These are phyloP conservation scores for Gymnogyps californianus DNA, from an alignment of 2,113 vertebrate genomes.

Conservation along the genomic window DNA sequence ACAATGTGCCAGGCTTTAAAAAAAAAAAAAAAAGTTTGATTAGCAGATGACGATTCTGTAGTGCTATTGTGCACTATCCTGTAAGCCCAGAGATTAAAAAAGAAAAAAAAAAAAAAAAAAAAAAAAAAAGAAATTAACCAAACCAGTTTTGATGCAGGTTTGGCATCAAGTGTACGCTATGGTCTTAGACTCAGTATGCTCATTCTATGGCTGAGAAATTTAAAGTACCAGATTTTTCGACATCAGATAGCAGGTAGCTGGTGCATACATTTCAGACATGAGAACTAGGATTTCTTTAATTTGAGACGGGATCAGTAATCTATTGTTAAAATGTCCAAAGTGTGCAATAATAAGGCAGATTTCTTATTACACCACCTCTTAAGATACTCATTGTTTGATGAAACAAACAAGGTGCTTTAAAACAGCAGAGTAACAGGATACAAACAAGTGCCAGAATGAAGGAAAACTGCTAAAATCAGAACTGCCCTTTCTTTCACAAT, in stretches of 20 bases:
- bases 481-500: slow-evolving; percentile 60
- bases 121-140: not conserved
- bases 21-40: not conserved
- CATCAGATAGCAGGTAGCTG: slow-evolving; percentile 24
- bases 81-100: not conserved
- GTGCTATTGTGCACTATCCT: not conserved
- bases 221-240: slow-evolving; percentile 26
- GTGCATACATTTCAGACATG: slow-evolving; percentile 36
- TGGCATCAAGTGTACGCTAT: not conserved
- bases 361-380: slow-evolving; percentile 60
- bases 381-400: slow-evolving; percentile 62
- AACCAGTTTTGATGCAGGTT: slow-evolving; percentile 35
- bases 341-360: slow-evolving; percentile 64
- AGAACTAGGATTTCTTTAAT: slow-evolving; percentile 50
- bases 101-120: not conserved
- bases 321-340: slow-evolving; percentile 53
- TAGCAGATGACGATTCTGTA: slow-evolving; percentile 17
- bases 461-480: slow-evolving; percentile 33
- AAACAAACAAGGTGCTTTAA: slow-evolving; percentile 68
- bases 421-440: slow-evolving; percentile 61
- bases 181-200: not conserved
- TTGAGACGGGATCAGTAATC: slow-evolving; percentile 16
- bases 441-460: slow-evolving; percentile 43
- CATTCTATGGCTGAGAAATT: not conserved
- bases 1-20: slow-evolving; percentile 5